phyloP scores from a whole-genome alignment of 2,113 vertebrate genomes.

The Pteropus alecto region DNA sequence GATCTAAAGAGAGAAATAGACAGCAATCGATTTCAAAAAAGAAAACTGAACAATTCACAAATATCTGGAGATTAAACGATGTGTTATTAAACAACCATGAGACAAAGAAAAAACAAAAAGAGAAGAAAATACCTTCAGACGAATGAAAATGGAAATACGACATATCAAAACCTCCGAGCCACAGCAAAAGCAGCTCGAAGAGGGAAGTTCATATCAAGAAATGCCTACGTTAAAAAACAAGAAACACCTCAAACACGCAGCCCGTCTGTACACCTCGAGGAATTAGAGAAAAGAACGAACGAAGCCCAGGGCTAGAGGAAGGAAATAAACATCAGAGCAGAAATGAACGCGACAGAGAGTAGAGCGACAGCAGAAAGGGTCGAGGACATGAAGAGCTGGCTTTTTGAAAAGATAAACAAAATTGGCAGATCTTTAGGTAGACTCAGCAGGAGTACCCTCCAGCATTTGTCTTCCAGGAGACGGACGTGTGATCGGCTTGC shows the following conservation, averaged over 20 bases:
- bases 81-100: not conserved
- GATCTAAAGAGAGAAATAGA: not conserved
- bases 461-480: not conserved
- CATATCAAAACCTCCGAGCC: not conserved
- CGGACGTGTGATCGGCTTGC: not conserved
- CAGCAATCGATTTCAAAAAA: not conserved
- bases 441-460: not conserved
- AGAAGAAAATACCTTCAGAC: not conserved
- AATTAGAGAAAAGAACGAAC: not conserved
- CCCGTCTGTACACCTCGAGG: not conserved
- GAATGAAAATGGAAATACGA: not conserved
- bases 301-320: not conserved
- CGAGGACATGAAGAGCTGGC: not conserved
- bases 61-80: not conserved
- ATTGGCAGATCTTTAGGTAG: not conserved
- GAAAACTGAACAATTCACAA: not conserved
- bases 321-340: not conserved
- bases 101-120: not conserved
- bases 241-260: not conserved
- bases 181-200: not conserved
- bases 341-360: not conserved
- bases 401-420: not conserved
- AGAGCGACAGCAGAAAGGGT: not conserved
- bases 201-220: not conserved
- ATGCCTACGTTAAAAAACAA: not conserved